Evolutionary conservation across 2,888 invertebrate species (phyloP).

Genomic region (Parapristionchus giblindavisi): DNA sequence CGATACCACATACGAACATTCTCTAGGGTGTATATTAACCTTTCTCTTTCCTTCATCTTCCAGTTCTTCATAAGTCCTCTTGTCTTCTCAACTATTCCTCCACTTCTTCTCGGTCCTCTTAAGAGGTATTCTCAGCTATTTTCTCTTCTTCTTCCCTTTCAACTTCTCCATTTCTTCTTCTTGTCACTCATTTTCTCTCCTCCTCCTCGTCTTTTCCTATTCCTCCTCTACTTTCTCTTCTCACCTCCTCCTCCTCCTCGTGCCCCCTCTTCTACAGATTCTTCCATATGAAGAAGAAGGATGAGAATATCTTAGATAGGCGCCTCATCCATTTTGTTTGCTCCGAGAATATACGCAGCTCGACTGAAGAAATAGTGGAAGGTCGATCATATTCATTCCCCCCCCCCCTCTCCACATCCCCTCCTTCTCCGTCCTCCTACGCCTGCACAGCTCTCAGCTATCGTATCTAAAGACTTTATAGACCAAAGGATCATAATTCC

Average conservation of each 20-base stretch:
- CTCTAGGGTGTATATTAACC: too few relatives aligned
- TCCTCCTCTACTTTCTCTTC: neutral
- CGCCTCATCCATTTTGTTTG: slow-evolving; percentile 21
- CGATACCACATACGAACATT: too few relatives aligned
- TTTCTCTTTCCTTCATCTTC: too few relatives aligned
- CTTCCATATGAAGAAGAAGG: slow-evolving; percentile 18
- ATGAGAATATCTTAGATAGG: slow-evolving; percentile 3
- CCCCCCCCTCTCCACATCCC: slow-evolving; percentile 3
- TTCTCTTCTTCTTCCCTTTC: too few relatives aligned
- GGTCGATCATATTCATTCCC: slow-evolving; percentile 20
- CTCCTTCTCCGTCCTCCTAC: neutral
- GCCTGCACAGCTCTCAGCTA: neutral
- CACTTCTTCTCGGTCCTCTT: too few relatives aligned
- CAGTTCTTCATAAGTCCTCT: too few relatives aligned
- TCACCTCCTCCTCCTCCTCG: slow-evolving; percentile 18
- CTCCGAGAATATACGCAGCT: slow-evolving; percentile 15
- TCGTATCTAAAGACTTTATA: too few relatives aligned
- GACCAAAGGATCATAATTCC: slow-evolving; percentile 27
- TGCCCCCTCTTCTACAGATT: slow-evolving; percentile 29
- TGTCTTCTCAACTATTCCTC: too few relatives aligned
- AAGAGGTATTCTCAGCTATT: too few relatives aligned
- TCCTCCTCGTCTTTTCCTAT: neutral
- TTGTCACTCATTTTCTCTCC: neutral
- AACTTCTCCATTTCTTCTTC: neutral
- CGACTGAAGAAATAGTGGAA: slow-evolving; percentile 18